Percentiles rank a stretch among this genome's conserved stretches.
phyloP scores from a whole-genome alignment of 2,888 invertebrate species.

The Drosophila quinaria region DNA sequence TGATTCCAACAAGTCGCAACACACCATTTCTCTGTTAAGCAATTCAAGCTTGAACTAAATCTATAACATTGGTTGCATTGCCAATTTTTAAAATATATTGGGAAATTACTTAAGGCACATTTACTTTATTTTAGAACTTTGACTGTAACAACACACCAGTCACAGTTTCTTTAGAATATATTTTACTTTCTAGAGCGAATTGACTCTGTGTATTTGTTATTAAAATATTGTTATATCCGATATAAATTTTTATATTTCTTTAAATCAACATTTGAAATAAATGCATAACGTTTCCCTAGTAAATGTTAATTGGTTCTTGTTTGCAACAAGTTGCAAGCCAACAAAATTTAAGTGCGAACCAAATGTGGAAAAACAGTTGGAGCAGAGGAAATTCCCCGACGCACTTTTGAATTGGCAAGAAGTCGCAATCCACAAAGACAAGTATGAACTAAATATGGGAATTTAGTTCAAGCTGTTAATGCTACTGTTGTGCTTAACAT shows the following conservation, averaged over 20 bases:
- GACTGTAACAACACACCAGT: neutral
- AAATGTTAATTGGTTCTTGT: neutral
- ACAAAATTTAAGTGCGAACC: neutral
- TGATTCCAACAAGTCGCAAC: neutral
- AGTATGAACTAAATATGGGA: slow-evolving; percentile 3
- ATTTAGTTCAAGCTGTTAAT: neutral
- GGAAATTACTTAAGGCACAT: neutral
- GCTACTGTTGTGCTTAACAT: neutral
- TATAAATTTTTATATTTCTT: neutral
- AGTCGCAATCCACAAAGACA: neutral
- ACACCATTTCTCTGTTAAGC: neutral
- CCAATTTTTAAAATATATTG: neutral
- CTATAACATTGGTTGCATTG: neutral
- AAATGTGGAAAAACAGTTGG: neutral
- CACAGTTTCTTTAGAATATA: neutral
- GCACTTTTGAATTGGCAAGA: slow-evolving; percentile 4
- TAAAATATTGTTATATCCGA: neutral
- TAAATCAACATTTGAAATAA: neutral
- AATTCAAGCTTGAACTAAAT: neutral
- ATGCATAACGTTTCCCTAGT: neutral
- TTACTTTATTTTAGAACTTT: neutral
- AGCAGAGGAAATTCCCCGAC: no score
- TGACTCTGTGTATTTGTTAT: neutral
- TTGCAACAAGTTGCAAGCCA: slow-evolving; percentile 11
- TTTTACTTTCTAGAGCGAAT: neutral